These are phyloP conservation scores for Syngnathus typhle DNA, from an alignment of 2,113 vertebrate species.

Conservation along the genomic window DNA sequence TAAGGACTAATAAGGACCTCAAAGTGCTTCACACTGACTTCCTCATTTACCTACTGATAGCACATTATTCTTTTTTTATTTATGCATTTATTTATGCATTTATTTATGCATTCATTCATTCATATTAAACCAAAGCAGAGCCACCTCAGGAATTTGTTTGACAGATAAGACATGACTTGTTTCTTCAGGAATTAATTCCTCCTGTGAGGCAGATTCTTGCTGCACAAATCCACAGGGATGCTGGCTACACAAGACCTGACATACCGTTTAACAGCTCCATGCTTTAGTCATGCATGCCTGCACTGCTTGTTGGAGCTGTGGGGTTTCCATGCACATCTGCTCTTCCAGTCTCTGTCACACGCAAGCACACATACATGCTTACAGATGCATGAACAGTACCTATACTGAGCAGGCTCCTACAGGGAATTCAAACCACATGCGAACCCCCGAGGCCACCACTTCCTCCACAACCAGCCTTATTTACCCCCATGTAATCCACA, in stretches of 20 bases:
- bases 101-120: too few relatives aligned
- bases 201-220: conserved; percentile 21
- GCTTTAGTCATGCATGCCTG: conserved; percentile 28
- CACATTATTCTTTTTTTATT: too few relatives aligned
- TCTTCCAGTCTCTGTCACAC: background rate
- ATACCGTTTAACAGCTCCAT: conserved; percentile 28
- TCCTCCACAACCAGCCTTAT: conserved; percentile 12
- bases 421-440: conserved; percentile 15
- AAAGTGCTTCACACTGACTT: too few relatives aligned
- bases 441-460: background rate
- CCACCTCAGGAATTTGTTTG: conserved; percentile 9
- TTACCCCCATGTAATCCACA: conserved; percentile 4
- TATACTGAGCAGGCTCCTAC: conserved; percentile 3
- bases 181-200: conserved; percentile 47
- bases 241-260: conserved; percentile 38
- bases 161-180: conserved; percentile 16
- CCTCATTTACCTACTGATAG: too few relatives aligned
- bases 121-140: background rate
- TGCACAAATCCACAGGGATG: conserved; percentile 21
- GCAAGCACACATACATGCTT: background rate
- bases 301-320: conserved; percentile 12
- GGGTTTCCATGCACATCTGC: conserved; percentile 16
- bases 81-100: too few relatives aligned
- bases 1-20: too few relatives aligned
- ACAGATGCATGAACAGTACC: background rate